Evolutionary conservation across 2,888 invertebrate genomes (phyloP).

Genomic region (Coecobrya sp.): DNA sequence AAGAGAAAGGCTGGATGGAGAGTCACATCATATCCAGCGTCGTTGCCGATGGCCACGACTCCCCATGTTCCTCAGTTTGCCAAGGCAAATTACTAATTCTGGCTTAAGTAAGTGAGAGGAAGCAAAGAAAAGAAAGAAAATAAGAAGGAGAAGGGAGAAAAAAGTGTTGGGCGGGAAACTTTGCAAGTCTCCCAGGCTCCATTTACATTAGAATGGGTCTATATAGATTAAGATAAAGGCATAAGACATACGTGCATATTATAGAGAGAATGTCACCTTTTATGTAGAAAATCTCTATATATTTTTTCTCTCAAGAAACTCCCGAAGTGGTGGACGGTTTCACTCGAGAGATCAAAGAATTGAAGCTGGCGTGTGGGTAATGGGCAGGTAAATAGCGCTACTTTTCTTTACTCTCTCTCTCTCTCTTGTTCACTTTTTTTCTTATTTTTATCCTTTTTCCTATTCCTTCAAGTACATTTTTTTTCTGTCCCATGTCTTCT

Average conservation of each 20-base stretch:
- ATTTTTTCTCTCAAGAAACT: neutral
- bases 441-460: neutral
- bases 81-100: conserved; percentile 32
- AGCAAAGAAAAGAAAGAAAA: neutral
- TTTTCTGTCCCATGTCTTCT: conserved; percentile 13
- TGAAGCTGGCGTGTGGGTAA: conserved; percentile 74
- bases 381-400: conserved; percentile 75
- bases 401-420: conserved; percentile 27
- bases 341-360: conserved; percentile 77
- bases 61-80: neutral
- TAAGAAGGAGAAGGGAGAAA: conserved; percentile 11
- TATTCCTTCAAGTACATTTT: conserved; percentile 1
- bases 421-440: neutral
- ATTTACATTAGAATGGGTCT: conserved; percentile 34
- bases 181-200: conserved; percentile 30
- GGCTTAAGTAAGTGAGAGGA: conserved; percentile 18
- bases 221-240: conserved; percentile 44
- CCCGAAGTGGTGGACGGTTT: conserved; percentile 64
- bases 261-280: neutral
- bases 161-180: conserved; percentile 27
- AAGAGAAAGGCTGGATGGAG: neutral
- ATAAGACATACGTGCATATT: neutral
- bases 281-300: neutral
- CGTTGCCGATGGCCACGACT: conserved; percentile 23
- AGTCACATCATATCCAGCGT: conserved; percentile 12